These are phyloP conservation scores for Drosophila emarginata DNA, from an alignment of 2,888 invertebrate species.

Conservation along the genomic window DNA sequence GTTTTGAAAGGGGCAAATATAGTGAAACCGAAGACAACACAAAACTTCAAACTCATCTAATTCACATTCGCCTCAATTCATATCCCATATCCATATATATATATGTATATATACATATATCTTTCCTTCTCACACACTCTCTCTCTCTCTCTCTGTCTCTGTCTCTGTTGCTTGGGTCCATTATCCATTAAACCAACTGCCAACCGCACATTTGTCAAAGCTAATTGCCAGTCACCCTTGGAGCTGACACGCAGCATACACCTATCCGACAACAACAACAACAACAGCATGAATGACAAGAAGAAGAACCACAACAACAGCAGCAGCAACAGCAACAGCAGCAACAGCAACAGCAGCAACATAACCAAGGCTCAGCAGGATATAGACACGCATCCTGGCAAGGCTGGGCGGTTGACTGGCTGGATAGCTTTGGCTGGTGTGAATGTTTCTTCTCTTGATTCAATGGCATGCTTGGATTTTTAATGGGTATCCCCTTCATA, in stretches of 20 bases:
- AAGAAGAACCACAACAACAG: slow-evolving; percentile 32
- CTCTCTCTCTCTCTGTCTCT: background rate
- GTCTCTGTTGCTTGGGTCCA: slow-evolving; percentile 33
- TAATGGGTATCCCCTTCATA: slow-evolving; percentile 43
- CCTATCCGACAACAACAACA: background rate
- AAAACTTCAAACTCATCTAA: background rate
- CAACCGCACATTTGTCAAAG: slow-evolving; percentile 69
- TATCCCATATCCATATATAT: background rate
- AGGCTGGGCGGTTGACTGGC: background rate
- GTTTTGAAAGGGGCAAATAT: background rate
- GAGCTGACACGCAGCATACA: slow-evolving; percentile 56
- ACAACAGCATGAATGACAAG: slow-evolving; percentile 16
- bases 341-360: slow-evolving; percentile 17
- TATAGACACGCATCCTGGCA: slow-evolving; percentile 39
- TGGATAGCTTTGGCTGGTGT: background rate
- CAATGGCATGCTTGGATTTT: slow-evolving; percentile 56
- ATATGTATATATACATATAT: too few relatives aligned
- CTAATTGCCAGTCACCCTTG: slow-evolving; percentile 69
- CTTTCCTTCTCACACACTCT: too few relatives aligned
- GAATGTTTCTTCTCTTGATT: slow-evolving; percentile 23
- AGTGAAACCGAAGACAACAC: background rate
- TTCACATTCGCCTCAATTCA: slow-evolving; percentile 1
- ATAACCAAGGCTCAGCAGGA: slow-evolving; percentile 49
- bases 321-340: slow-evolving; percentile 2
- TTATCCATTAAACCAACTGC: slow-evolving; percentile 68